Base-by-base conservation (phyloP, 2,888 invertebrate species). In the Beris morrisii region DNA sequence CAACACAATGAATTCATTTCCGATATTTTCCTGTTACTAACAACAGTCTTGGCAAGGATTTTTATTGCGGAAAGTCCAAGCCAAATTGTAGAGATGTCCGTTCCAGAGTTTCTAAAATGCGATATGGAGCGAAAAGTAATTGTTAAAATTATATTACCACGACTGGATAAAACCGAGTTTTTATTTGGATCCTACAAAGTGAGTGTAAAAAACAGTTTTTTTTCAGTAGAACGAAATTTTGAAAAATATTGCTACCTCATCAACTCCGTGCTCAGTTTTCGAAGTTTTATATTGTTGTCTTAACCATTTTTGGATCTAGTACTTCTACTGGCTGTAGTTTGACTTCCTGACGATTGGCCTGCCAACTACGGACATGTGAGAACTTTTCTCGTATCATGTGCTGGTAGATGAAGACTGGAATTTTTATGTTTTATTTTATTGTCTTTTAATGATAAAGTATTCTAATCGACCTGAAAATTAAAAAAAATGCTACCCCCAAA, bases 81-180 rank as follows among this genome's bases (percentile, higher is more conserved):
- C 4, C 11, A 48, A 13, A 30, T n/a, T 43, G 4, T 45, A 9
- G 11, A 13, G 11, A 6, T 67, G 57, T 54, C 55, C 32, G 4
- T 38, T 12, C 32, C 59, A n/a, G 83, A 86, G 12, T 89, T 88
- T 73, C 76, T 89, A 11, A 76, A 79, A 15, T 72, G 76, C 30
- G 83, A 88, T 73, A 87, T 90, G 87, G 83, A 80, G 43, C 82
- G 84, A 52, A 87, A 86, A 78, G 75, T 90, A 32, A 84, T 90
- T 65, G 72, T 84, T 9, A 86, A 85, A 68, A 76, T 89, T 6
- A 76, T 82, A 58, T 74, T 90, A 11, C 87, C 87, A 0, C 28
- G 9, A 15, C 28, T 56, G 4, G 22, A 53, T 15, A 48, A 13
- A 12, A 13, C 63, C 1, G 87, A 84, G 15, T 83, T 84, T 1